phyloP scores from a whole-genome alignment of 2,113 vertebrate genomes.

The Peromyscus californicus region DNA sequence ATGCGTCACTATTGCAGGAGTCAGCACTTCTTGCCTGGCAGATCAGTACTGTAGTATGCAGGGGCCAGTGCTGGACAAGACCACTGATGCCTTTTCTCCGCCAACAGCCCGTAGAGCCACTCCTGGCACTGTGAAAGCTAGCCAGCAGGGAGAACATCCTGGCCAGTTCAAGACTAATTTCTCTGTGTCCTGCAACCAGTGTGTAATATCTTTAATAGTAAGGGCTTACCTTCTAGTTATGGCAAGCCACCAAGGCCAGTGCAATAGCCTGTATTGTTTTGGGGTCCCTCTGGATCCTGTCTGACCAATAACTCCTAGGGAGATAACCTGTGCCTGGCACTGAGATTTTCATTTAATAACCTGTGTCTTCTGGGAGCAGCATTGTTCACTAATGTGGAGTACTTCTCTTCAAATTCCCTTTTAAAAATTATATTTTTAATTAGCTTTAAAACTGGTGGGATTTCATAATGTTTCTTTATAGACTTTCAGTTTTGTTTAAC shows the following conservation, averaged over 20 bases:
- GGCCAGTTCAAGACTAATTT: not conserved
- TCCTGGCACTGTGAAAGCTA: not conserved
- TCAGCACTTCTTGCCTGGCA: not conserved
- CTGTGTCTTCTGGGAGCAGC: not conserved
- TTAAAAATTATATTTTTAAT: not conserved
- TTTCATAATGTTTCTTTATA: not conserved
- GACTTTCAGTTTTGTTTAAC: not conserved
- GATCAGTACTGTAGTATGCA: not conserved
- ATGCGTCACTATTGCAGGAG: not conserved
- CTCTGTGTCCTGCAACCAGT: not conserved
- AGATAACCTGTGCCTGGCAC: not conserved
- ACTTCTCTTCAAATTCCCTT: not conserved
- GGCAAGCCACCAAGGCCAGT: not conserved
- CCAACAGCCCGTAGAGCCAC: not conserved
- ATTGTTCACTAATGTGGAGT: not conserved
- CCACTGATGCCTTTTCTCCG: not conserved
- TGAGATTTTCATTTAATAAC: not conserved
- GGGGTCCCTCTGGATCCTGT: not conserved
- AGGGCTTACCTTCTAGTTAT: not conserved
- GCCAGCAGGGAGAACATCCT: not conserved
- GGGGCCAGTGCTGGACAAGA: not conserved
- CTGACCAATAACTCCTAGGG: not conserved
- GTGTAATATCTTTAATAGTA: not conserved
- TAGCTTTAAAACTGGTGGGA: not conserved
- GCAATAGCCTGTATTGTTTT: not conserved